Evolutionary conservation across 2,113 vertebrate genomes (phyloP), one percentile per base, ranked within the genome.

Genomic region (Piaya cayana): DNA sequence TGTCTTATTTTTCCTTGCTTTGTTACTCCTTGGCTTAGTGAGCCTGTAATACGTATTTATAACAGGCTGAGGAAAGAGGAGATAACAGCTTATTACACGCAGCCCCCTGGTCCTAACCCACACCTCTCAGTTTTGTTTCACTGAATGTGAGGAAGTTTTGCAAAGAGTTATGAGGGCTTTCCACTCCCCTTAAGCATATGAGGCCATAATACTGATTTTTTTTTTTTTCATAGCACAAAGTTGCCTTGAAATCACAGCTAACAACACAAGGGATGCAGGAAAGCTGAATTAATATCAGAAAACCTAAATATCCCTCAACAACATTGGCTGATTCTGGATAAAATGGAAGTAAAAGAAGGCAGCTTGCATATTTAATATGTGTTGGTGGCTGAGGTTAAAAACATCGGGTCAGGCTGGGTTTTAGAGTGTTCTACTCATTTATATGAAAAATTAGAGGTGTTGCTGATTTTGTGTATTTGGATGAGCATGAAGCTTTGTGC

Each of bases 1-100:
- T 95, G 94, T 96, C 93, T 87, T 81, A 92, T 93, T 90, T 96
- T 96, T 94, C 95, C 96, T 95, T 97, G 90, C 90, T 96, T 95
- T 96, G 96, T 95, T 90, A 52, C 72, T 86, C 45, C 56, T 92
- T 94, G 94, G 92, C 92, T 58, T 36, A 83, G 76, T 0, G 1
- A 88, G 76, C 42, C 76, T 4, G 15, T 88, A 70, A 92, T 52
- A 55, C 1, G 0, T 90, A 95, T 95, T 96, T 95, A 90, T 96
- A 96, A 88, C 69, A 88, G 82, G 82, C 79, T 92, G 90, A 86
- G 88, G 56, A n/a, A 95, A 63, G 70, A 67, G 86, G 83, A 86
- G 85, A 70, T 68, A 60, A 52, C 19, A 29, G 56, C 68, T 77
- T 36, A 64, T 56, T 82, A 64, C 79, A 5, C 1, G 2, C 47